Evolutionary conservation across 1,140 invertebrate species (phyloP).

Genomic region (Chironomus striatipennis): DNA sequence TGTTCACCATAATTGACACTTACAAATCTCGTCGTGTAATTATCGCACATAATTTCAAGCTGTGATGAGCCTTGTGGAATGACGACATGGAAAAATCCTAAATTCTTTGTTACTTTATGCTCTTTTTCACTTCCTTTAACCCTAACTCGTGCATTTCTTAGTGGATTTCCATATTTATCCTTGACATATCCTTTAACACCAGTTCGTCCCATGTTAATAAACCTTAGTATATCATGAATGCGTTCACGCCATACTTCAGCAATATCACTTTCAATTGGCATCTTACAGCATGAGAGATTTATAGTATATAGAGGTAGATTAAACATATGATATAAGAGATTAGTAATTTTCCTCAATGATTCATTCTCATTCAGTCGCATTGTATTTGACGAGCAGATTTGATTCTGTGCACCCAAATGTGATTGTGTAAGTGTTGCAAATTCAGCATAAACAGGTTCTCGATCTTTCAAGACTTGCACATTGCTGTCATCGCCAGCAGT

Average conservation of each 20-base stretch:
- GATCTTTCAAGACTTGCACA: constrained; percentile 33
- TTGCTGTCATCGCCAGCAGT: constrained; percentile 30
- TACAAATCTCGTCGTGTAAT: constrained; percentile 44
- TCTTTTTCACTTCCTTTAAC: constrained; percentile 48
- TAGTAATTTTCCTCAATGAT: constrained; percentile 43
- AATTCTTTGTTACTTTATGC: constrained; percentile 54
- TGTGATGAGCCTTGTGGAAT: constrained; percentile 54
- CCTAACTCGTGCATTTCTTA: constrained; percentile 60
- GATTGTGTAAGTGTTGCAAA: constrained; percentile 30
- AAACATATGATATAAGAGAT: constrained; percentile 47
- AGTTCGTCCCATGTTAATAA: constrained; percentile 46
- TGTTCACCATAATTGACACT: constrained; percentile 38
- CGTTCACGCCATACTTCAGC: constrained; percentile 66
- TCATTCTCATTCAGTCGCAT: constrained; percentile 29
- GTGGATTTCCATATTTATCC: constrained; percentile 50
- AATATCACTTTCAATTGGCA: constrained; percentile 55
- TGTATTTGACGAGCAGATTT: constrained; percentile 30
- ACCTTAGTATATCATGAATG: constrained; percentile 58
- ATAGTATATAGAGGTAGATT: constrained; percentile 49
- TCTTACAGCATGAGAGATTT: constrained; percentile 66
- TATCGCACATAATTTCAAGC: constrained; percentile 48
- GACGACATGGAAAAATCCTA: constrained; percentile 58
- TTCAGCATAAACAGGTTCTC: constrained; percentile 40
- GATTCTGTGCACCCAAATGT: constrained; percentile 28
- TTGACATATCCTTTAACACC: constrained; percentile 64